phyloP scores from a whole-genome alignment of 1,140 invertebrate species.

The Lethocerus indicus region DNA sequence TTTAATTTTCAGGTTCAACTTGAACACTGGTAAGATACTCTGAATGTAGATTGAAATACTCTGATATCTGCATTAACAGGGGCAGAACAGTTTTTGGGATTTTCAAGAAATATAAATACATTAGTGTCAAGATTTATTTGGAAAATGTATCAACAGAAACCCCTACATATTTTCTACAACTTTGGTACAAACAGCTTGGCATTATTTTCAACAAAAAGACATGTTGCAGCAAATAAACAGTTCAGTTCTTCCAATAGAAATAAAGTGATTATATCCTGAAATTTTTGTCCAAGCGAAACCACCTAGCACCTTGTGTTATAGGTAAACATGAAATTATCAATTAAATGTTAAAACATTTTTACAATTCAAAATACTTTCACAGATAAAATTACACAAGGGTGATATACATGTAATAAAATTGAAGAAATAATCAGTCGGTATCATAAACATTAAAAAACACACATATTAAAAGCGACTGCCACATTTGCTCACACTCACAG shows the following conservation, averaged over 20 bases:
- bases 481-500: slow-evolving; percentile 3
- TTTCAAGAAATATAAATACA: no score
- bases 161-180: slow-evolving; percentile 1
- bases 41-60: no score
- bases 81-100: no score
- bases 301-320: no score
- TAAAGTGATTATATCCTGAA: no score
- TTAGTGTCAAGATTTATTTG: slow-evolving; percentile 3
- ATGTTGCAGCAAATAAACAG: neutral
- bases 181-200: slow-evolving; percentile 14
- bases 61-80: no score
- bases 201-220: slow-evolving; percentile 3
- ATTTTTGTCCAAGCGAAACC: no score
- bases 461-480: slow-evolving; percentile 10
- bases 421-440: slow-evolving; percentile 13
- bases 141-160: slow-evolving; percentile 13
- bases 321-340: no score
- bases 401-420: neutral
- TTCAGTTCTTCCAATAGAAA: neutral
- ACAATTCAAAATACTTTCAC: neutral
- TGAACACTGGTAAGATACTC: no score
- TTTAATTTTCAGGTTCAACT: no score
- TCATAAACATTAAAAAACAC: slow-evolving; percentile 13
- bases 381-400: neutral
- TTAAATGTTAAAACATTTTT: no score